These are phyloP conservation scores for Neoascia interrupta DNA, from an alignment of 2,888 invertebrate species.

Conservation along the genomic window DNA sequence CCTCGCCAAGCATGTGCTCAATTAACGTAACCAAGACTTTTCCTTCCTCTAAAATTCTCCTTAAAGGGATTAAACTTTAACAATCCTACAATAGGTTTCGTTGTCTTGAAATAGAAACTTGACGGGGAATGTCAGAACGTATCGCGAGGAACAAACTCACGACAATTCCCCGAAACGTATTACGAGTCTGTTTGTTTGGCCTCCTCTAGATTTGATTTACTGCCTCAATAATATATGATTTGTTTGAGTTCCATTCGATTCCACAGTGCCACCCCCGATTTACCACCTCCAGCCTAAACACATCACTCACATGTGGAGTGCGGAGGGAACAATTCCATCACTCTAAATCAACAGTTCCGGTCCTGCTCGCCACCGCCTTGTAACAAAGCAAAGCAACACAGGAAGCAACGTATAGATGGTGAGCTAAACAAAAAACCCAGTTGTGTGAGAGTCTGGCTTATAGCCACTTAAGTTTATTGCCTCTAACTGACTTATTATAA, in stretches of 20 bases:
- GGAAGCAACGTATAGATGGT: constrained; percentile 13
- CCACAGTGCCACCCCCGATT: constrained; percentile 3
- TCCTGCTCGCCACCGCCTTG: neutral
- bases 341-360: constrained; percentile 56
- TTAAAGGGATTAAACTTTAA: no score
- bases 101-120: constrained; percentile 14
- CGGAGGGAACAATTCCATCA: constrained; percentile 56
- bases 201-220: constrained; percentile 62
- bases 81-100: no score
- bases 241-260: constrained; percentile 30
- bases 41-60: no score
- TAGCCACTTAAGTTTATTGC: constrained; percentile 69
- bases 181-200: constrained; percentile 57
- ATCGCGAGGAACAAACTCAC: no score
- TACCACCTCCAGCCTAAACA: constrained; percentile 23
- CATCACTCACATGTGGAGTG: neutral
- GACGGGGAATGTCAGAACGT: no score
- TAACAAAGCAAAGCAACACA: neutral
- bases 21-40: no score
- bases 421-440: constrained; percentile 38
- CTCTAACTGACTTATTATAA: constrained; percentile 70
- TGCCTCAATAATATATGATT: constrained; percentile 65
- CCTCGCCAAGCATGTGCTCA: no score
- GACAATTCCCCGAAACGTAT: constrained; percentile 40
- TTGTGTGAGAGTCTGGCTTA: constrained; percentile 65